These are phyloP conservation scores for Falcunculus frontatus DNA, from an alignment of 2,113 vertebrate species.

Conservation along the genomic window DNA sequence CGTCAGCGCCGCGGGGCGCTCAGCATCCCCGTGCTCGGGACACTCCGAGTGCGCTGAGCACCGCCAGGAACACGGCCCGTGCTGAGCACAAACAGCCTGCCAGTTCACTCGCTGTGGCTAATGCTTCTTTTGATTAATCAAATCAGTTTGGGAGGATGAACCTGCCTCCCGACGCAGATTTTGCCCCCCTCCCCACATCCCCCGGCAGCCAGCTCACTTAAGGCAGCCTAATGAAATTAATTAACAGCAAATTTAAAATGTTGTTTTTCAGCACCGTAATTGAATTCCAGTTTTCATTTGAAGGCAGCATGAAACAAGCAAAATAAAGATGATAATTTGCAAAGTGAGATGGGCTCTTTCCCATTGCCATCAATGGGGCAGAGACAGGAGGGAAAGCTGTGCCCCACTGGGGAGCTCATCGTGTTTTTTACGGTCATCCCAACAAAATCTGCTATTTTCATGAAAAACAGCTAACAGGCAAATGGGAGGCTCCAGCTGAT, in stretches of 20 bases:
- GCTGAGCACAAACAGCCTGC: neutral
- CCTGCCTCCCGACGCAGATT: neutral
- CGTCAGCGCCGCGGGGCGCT: rapidly evolving
- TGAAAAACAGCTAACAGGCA: neutral
- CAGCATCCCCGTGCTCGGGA: neutral
- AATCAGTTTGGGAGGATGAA: slow-evolving; percentile 23
- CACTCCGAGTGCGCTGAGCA: rapidly evolving
- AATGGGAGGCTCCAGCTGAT: neutral
- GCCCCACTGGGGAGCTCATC: neutral
- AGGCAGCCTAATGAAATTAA: slow-evolving; percentile 53
- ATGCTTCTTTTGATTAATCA: slow-evolving; percentile 35
- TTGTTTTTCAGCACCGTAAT: slow-evolving; percentile 17
- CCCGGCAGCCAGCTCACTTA: neutral
- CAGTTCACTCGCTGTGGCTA: neutral
- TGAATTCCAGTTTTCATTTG: slow-evolving; percentile 30
- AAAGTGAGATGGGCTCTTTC: neutral
- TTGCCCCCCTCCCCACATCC: rapidly evolving
- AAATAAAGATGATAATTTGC: neutral
- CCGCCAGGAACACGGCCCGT: neutral
- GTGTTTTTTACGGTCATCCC: neutral
- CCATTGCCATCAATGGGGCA: rapidly evolving
- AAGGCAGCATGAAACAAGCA: neutral
- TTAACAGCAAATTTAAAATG: slow-evolving; percentile 44
- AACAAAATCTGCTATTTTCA: neutral
- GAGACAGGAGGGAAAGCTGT: neutral